Evolutionary conservation across 1,140 invertebrate species (phyloP).

Genomic region (Rhizoglyphus robini): DNA sequence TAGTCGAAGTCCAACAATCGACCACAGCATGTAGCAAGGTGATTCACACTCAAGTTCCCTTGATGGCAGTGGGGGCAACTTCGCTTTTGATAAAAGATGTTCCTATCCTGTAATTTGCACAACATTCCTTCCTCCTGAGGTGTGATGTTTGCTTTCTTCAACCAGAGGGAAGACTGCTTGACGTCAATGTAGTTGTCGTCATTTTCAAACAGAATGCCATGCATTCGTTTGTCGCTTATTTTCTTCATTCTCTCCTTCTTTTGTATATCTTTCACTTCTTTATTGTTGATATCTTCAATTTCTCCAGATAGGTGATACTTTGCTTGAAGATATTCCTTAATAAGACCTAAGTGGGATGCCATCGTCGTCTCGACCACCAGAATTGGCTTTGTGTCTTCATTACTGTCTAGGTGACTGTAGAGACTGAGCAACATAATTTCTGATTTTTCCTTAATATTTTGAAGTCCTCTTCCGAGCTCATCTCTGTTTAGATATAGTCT

Average conservation of each 20-base stretch:
- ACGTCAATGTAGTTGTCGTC: background rate
- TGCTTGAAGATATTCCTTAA: background rate
- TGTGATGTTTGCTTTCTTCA: background rate
- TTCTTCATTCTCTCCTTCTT: background rate
- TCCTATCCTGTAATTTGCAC: conserved; percentile 1
- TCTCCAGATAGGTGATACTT: background rate
- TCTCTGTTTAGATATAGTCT: background rate
- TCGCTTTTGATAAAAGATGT: background rate
- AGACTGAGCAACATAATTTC: background rate
- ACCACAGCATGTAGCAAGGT: background rate
- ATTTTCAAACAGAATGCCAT: background rate
- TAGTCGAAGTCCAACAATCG: background rate
- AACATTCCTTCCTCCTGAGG: background rate
- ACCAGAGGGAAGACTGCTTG: background rate
- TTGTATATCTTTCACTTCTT: background rate
- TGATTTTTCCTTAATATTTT: background rate
- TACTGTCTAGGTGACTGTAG: background rate
- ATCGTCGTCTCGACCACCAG: background rate
- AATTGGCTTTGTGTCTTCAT: background rate
- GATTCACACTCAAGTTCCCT: background rate
- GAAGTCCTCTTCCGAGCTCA: background rate
- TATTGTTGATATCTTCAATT: background rate
- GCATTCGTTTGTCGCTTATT: background rate
- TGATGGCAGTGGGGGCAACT: background rate
- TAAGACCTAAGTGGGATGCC: background rate